Conservation (phyloP, 2,888 invertebrate genomes). For the Eupithecia inturbata region DNA sequence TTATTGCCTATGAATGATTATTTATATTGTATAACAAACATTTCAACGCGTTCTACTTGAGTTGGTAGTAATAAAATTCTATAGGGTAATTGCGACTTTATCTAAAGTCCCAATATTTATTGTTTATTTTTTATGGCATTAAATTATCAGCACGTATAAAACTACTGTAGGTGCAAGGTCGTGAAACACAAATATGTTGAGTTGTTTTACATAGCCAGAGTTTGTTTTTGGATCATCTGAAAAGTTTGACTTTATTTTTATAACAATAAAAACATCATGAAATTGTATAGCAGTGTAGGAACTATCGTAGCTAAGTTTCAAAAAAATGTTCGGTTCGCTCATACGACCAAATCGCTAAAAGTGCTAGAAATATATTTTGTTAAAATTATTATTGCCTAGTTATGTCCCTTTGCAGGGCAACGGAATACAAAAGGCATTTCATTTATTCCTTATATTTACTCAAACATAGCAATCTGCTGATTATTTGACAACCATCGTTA, state of each 20-base stretch:
- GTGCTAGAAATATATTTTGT: too few relatives aligned
- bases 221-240: background rate
- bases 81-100: background rate
- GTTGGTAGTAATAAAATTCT: background rate
- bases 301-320: background rate
- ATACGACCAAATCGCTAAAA: too few relatives aligned
- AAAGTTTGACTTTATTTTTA: background rate
- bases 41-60: background rate
- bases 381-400: too few relatives aligned
- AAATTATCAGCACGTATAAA: background rate
- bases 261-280: background rate
- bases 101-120: background rate
- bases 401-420: too few relatives aligned
- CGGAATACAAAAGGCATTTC: too few relatives aligned
- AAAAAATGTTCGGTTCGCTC: background rate
- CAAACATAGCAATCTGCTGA: too few relatives aligned
- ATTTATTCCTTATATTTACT: too few relatives aligned
- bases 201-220: background rate
- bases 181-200: background rate
- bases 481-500: too few relatives aligned
- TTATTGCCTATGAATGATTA: background rate
- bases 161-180: background rate
- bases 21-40: background rate
- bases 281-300: background rate
- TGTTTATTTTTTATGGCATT: background rate